Evolutionary conservation across 2,888 invertebrate species (phyloP).

Genomic region (Marronus borbonicus): DNA sequence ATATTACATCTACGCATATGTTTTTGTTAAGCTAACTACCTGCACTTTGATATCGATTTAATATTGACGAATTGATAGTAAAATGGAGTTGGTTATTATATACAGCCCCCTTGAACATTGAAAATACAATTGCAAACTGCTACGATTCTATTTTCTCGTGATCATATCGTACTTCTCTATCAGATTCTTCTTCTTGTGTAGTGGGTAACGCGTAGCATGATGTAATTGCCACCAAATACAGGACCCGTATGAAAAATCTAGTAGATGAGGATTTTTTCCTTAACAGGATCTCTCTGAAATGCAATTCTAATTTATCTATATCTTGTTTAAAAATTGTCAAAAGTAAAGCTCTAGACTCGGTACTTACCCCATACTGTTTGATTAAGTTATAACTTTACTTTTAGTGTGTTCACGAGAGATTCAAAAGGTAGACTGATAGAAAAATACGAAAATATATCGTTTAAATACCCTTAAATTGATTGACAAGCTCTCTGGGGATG

Average conservation of each 20-base stretch:
- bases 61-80: not conserved
- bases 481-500: not conserved
- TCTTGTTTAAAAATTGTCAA: too few relatives aligned
- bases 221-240: conserved; percentile 32
- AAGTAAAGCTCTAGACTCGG: too few relatives aligned
- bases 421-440: not conserved
- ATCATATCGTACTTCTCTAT: conserved; percentile 35
- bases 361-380: not conserved
- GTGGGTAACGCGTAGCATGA: conserved; percentile 26
- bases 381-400: not conserved
- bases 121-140: too few relatives aligned
- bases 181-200: conserved; percentile 36
- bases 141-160: not conserved
- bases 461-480: not conserved
- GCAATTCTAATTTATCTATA: not conserved
- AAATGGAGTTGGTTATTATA: not conserved
- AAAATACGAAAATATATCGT: not conserved
- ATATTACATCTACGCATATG: too few relatives aligned
- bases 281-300: conserved; percentile 32
- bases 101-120: too few relatives aligned
- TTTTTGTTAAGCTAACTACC: too few relatives aligned
- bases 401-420: not conserved
- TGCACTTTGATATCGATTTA: not conserved
- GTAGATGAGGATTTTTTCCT: conserved; percentile 21
- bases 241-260: conserved; percentile 19